phyloP scores from a whole-genome alignment of 1,140 invertebrate species.

The Agraylea sexmaculata region DNA sequence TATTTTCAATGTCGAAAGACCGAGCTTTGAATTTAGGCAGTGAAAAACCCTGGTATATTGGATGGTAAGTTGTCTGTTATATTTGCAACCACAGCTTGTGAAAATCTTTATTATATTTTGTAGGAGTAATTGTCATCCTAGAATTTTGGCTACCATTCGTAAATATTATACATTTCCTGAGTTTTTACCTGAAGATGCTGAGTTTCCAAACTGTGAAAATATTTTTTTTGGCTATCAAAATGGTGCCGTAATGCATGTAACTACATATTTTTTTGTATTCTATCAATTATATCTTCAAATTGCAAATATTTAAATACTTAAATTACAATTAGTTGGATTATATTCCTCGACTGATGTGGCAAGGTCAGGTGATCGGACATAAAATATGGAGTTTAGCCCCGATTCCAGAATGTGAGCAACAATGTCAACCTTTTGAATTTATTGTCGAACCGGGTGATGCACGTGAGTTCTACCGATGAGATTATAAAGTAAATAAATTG shows the following conservation, averaged over 20 bases:
- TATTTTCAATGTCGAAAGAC: slow-evolving; percentile 61
- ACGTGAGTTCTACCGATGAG: slow-evolving; percentile 41
- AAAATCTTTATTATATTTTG: slow-evolving; percentile 14
- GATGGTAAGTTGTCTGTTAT: slow-evolving; percentile 58
- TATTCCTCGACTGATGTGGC: slow-evolving; percentile 85
- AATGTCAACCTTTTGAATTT: slow-evolving; percentile 62
- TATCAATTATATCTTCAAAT: too few relatives aligned
- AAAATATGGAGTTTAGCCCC: slow-evolving; percentile 81
- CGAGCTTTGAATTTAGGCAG: slow-evolving; percentile 50
- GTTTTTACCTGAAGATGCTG: slow-evolving; percentile 80
- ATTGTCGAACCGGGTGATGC: slow-evolving; percentile 78
- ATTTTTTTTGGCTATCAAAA: slow-evolving; percentile 88
- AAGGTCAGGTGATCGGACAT: slow-evolving; percentile 76
- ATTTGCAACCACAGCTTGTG: slow-evolving; percentile 1
- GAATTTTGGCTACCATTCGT: slow-evolving; percentile 60
- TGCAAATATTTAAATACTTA: slow-evolving; percentile 42
- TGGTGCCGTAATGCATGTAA: slow-evolving; percentile 87
- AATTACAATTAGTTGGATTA: slow-evolving; percentile 78
- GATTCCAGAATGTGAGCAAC: slow-evolving; percentile 75
- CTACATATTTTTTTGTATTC: slow-evolving; percentile 43
- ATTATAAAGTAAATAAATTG: slow-evolving; percentile 11
- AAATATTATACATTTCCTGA: slow-evolving; percentile 71
- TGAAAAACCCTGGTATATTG: slow-evolving; percentile 76
- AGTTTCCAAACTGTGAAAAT: slow-evolving; percentile 81
- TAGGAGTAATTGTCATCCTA: slow-evolving; percentile 80